Conservation (phyloP, 23 tunicate genomes). For the Aplidium turbinatum region DNA sequence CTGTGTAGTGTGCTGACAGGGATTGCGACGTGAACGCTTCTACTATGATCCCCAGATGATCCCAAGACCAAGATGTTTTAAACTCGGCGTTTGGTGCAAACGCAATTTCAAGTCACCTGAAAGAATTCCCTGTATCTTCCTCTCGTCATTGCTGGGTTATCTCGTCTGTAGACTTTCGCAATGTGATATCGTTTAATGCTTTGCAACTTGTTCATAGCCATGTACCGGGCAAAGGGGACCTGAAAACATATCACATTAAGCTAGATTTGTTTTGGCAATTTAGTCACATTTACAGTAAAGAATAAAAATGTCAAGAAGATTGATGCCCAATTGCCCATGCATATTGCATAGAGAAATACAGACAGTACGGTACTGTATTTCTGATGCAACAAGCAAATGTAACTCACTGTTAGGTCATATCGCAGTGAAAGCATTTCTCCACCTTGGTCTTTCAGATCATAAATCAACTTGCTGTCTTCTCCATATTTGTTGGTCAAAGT, state of each 20-base stretch:
- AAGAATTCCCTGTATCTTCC: constrained; percentile 97
- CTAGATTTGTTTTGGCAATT: too few relatives aligned
- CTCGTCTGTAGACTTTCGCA: constrained; percentile 91
- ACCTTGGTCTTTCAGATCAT: constrained; percentile 90
- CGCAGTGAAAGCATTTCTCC: constrained; percentile 89
- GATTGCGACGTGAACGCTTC: too few relatives aligned
- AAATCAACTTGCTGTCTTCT: constrained; percentile 95
- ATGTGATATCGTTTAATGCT: constrained; percentile 90
- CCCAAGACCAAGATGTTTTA: too few relatives aligned
- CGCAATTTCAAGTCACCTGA: constrained; percentile 37
- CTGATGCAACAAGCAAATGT: background rate
- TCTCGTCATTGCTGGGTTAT: constrained; percentile 92
- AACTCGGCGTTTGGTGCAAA: background rate
- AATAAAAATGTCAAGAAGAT: background rate
- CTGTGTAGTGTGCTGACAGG: too few relatives aligned
- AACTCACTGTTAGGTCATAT: constrained; percentile 83
- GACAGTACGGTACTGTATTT: background rate
- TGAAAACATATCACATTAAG: constrained; percentile 4
- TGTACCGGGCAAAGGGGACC: constrained; percentile 93
- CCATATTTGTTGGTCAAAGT: constrained; percentile 95
- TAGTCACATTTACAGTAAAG: too few relatives aligned
- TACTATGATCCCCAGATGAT: too few relatives aligned
- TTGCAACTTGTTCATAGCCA: constrained; percentile 84
- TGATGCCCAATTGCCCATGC: background rate
- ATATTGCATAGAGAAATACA: too few relatives aligned